Percentiles rank a stretch among this genome's conserved stretches.
phyloP scores from a whole-genome alignment of 2,113 vertebrate genomes.

The Pitta sordida region DNA sequence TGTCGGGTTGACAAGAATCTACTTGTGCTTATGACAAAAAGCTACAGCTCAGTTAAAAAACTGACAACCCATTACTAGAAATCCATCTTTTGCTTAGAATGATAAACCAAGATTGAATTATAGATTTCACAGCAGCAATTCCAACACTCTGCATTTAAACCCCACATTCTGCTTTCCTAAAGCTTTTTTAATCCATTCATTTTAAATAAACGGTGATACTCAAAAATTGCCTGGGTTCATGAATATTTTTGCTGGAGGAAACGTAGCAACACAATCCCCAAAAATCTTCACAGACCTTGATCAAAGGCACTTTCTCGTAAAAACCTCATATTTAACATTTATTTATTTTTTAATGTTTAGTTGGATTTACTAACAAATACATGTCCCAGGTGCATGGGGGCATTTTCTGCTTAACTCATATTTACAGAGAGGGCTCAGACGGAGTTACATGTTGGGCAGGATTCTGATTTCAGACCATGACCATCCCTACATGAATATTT shows the following conservation, averaged over 20 bases:
- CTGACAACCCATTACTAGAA: constrained; percentile 48
- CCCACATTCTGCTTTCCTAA: constrained; percentile 31
- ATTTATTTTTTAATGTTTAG: neutral
- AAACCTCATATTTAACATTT: neutral
- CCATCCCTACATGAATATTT: neutral
- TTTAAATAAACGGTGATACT: constrained; percentile 47
- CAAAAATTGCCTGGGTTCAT: neutral
- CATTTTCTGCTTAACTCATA: neutral
- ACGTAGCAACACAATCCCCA: neutral
- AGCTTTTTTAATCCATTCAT: constrained; percentile 21
- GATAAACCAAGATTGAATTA: constrained; percentile 67
- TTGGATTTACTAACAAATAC: neutral
- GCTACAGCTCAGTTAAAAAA: neutral
- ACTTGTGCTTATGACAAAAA: constrained; percentile 29
- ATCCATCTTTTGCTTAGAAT: constrained; percentile 36
- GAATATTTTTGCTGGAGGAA: neutral
- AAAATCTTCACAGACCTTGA: neutral
- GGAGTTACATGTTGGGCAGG: neutral
- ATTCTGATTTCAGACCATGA: neutral
- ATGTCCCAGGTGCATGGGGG: neutral
- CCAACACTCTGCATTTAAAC: neutral
- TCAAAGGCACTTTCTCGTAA: neutral
- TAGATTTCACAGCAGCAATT: constrained; percentile 28
- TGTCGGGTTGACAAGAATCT: constrained; percentile 29
- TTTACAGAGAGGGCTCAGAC: neutral